Evolutionary conservation across 2,113 vertebrate species (phyloP).

Genomic region (Todiramphus chloris): DNA sequence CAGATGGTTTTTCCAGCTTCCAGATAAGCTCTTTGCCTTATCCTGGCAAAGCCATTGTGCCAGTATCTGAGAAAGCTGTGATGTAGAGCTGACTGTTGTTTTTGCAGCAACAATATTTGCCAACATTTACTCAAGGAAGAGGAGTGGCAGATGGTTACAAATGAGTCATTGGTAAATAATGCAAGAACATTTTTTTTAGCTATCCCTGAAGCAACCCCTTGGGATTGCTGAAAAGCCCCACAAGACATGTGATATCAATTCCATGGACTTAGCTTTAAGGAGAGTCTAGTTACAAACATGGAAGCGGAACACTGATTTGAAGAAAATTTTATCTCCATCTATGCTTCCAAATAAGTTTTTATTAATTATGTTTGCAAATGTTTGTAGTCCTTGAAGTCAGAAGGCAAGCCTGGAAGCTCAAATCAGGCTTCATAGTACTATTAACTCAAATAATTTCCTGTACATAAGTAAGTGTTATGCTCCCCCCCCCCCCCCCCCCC

Average conservation of each 20-base stretch:
- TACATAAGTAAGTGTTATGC: neutral
- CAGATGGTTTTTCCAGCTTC: neutral
- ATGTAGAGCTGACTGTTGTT: conserved; percentile 17
- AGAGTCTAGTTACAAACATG: neutral
- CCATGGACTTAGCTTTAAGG: neutral
- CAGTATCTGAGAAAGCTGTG: neutral
- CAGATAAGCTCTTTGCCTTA: neutral
- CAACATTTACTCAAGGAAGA: conserved; percentile 50
- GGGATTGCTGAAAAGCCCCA: neutral
- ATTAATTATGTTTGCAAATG: neutral
- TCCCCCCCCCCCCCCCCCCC: neutral
- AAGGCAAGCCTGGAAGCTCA: neutral
- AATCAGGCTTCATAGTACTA: neutral
- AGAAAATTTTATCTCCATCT: neutral
- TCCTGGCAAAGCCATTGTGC: neutral
- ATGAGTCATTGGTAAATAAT: conserved; percentile 51
- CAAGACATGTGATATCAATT: neutral
- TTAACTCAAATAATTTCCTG: neutral
- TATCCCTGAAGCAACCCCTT: neutral
- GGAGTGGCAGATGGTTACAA: conserved; percentile 41
- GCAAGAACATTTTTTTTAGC: neutral
- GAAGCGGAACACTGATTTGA: neutral
- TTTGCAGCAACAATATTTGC: conserved; percentile 15
- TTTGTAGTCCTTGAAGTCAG: neutral
- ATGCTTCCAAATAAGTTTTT: neutral